Evolutionary conservation across 2,888 invertebrate genomes (phyloP).

Genomic region (Drosophila sordidapex): DNA sequence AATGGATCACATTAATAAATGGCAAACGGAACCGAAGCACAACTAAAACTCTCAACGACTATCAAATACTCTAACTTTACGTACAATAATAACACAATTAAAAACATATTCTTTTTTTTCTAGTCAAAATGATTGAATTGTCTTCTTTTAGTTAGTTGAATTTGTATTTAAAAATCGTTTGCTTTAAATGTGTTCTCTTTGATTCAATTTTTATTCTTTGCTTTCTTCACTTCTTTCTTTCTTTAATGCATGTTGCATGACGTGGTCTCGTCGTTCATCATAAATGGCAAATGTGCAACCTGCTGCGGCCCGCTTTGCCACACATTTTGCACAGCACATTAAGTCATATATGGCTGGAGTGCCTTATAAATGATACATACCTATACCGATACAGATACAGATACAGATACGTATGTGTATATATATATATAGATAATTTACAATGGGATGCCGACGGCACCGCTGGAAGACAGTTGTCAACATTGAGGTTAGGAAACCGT

Average conservation of each 20-base stretch:
- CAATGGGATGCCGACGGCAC: constrained; percentile 28
- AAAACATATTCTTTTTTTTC: neutral
- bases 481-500: constrained; percentile 78
- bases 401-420: neutral
- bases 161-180: too few relatives aligned
- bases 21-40: constrained; percentile 45
- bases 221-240: too few relatives aligned
- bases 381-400: neutral
- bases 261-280: constrained; percentile 25
- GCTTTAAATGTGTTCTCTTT: rapidly evolving
- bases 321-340: constrained; percentile 45
- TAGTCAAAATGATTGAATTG: neutral
- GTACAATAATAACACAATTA: too few relatives aligned
- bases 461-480: constrained; percentile 47
- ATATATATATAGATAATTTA: constrained; percentile 13
- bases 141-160: neutral
- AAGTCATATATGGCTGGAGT: constrained; percentile 51
- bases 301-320: constrained; percentile 57
- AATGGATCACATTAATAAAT: constrained; percentile 52
- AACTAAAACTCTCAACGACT: constrained; percentile 1
- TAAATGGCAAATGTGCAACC: constrained; percentile 63
- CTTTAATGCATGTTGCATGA: constrained; percentile 1
- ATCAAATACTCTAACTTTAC: constrained; percentile 19
- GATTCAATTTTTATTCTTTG: neutral
- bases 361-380: constrained; percentile 37